Evolutionary conservation across 2,888 invertebrate genomes (phyloP), one percentile per base, ranked within the genome.

Genomic region (Diogma glabrata): DNA sequence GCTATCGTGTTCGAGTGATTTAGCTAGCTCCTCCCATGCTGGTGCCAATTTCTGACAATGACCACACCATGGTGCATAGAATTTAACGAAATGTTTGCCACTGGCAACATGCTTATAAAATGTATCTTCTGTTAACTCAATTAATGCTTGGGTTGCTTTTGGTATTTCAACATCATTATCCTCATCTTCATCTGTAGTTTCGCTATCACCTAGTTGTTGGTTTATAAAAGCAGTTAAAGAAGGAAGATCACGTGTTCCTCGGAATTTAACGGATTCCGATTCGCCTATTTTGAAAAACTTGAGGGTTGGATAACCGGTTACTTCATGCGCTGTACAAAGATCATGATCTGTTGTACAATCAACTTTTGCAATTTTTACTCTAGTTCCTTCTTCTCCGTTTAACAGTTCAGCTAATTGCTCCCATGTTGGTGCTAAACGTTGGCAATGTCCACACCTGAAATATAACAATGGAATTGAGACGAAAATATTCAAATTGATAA

Each of bases 51-150:
- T 80, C 80, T 85, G 87, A 60, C 91, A 92, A 61, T 87, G 86
- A 52, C 84, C 78, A 67, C 93, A 93, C 93, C 93, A 93, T 0
- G 93, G 91, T 1, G 88, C 88, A 71, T 85, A 94, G 67, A 93
- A 93, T 72, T 92, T 90, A 4, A 94, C 75, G 64, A 94, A 93
- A 67, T 89, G 86, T 60, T 83, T 81, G 46, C 92, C 91, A 45
- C 66, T 73, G 2, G 78, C 75, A 0, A 88, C 72, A 63, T 81
- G 81, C 59, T 81, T 78, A 55, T 82, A 79, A 62, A 89, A 87
- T 54, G 78, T 85, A 16, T 84, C 78, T 59, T 87, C 87, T 30
- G 78, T 84, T 20, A 91, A 72, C 61, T 87, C 84, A 14, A 81
- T 72, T 59, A 88, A 71, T 53, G 20, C 19, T 26, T 54, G 53